Conservation (phyloP, 2,113 vertebrate genomes). For the Artemisiospiza belli region DNA sequence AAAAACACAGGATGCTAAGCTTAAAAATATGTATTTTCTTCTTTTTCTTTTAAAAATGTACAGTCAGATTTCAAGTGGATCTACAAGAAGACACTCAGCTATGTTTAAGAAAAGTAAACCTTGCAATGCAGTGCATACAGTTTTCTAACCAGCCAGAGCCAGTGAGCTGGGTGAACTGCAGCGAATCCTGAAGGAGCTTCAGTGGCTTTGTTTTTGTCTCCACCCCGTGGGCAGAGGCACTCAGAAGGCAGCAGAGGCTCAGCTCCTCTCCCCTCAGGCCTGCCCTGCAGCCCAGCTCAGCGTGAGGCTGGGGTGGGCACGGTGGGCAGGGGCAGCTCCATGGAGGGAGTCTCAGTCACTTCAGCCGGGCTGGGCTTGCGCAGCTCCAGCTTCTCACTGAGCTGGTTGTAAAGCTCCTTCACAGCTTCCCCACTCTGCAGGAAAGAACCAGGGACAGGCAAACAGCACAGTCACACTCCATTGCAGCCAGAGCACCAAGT, state of each 20-base stretch:
- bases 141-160: slow-evolving; percentile 6
- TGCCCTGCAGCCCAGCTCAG: not conserved
- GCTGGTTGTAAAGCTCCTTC: slow-evolving; percentile 88
- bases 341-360: slow-evolving; percentile 76
- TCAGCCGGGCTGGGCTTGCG: slow-evolving; percentile 84
- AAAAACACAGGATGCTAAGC: not conserved
- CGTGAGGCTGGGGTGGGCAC: slow-evolving; percentile 75
- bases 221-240: not conserved
- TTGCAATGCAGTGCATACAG: not conserved
- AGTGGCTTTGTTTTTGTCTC: not conserved
- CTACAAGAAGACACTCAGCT: slow-evolving; percentile 13
- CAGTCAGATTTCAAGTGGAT: not conserved
- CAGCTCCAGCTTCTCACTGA: slow-evolving; percentile 86
- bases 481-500: not conserved
- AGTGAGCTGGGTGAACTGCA: not conserved
- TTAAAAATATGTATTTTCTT: slow-evolving; percentile 20
- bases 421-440: slow-evolving; percentile 88
- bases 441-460: not conserved
- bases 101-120: slow-evolving; percentile 23
- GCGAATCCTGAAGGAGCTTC: not conserved
- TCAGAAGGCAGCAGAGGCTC: not conserved
- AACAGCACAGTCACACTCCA: not conserved
- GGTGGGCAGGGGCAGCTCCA: slow-evolving; percentile 88
- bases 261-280: not conserved
- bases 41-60: not conserved